A percentile compares a stretch with the other conserved stretches of the same genome.
phyloP scores from a whole-genome alignment of 92 coral and sea anemone species.

The Porites lobata region DNA sequence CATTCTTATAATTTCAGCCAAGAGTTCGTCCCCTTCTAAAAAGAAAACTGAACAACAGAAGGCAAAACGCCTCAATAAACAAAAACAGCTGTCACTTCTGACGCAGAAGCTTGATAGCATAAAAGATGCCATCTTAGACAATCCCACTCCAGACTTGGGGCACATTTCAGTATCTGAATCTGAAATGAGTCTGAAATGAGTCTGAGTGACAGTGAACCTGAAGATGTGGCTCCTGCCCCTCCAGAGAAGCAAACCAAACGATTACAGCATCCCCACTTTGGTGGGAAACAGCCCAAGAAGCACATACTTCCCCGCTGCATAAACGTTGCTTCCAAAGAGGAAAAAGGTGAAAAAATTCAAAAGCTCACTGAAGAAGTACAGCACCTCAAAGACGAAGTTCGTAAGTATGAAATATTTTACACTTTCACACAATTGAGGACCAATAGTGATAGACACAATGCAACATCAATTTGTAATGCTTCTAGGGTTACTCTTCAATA shows the following conservation, averaged over 20 bases:
- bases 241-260: neutral
- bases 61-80: neutral
- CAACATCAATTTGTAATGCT: neutral
- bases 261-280: slow-evolving; percentile 51
- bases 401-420: slow-evolving; percentile 10
- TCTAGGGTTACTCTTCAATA: neutral
- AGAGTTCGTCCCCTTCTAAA: neutral
- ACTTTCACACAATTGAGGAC: too few relatives aligned
- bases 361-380: slow-evolving; percentile 34
- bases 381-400: slow-evolving; percentile 29
- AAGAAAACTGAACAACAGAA: slow-evolving; percentile 2
- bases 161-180: too few relatives aligned
- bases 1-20: too few relatives aligned
- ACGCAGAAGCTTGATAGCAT: slow-evolving; percentile 1
- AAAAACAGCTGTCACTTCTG: slow-evolving; percentile 11
- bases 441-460: too few relatives aligned
- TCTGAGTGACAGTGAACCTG: neutral
- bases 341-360: slow-evolving; percentile 25
- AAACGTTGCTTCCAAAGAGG: slow-evolving; percentile 40
- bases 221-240: neutral
- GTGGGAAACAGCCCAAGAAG: slow-evolving; percentile 43
- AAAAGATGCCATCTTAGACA: slow-evolving; percentile 2
- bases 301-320: slow-evolving; percentile 19
- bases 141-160: neutral
- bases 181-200: neutral